Evolutionary conservation across 2,113 vertebrate species (phyloP).

Genomic region (Herpetotheres cachinnans): DNA sequence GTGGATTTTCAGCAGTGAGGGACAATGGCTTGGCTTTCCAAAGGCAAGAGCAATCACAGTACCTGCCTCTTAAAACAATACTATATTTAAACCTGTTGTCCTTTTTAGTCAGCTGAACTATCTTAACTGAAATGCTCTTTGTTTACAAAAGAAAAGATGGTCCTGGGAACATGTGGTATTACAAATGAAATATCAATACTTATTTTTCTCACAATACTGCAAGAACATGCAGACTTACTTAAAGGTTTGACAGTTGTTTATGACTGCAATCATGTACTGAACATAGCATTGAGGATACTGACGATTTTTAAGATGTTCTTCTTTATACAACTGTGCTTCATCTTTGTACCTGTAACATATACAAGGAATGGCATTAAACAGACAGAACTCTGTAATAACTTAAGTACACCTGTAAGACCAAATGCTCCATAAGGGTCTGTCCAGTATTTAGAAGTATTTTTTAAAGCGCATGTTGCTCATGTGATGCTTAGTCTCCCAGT

Average conservation of each 20-base stretch:
- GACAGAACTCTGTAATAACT: not conserved
- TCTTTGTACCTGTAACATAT: slow-evolving; percentile 84
- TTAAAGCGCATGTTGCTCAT: not conserved
- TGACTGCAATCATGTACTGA: slow-evolving; percentile 94
- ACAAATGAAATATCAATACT: not conserved
- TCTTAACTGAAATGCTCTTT: not conserved
- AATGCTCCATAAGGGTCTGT: not conserved
- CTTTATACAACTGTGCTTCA: slow-evolving; percentile 86
- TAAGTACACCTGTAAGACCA: not conserved
- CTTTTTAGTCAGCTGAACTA: not conserved
- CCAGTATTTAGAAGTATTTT: not conserved
- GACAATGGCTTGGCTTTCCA: not conserved
- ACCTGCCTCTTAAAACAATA: not conserved
- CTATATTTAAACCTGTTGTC: not conserved
- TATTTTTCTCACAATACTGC: not conserved
- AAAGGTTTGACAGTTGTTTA: slow-evolving; percentile 98
- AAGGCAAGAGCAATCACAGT: not conserved
- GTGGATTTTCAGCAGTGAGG: not conserved
- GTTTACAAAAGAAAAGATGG: not conserved
- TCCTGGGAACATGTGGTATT: not conserved
- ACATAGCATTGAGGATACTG: slow-evolving; percentile 92
- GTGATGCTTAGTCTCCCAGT: not conserved
- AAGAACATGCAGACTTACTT: slow-evolving; percentile 75
- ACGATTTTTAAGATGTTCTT: slow-evolving; percentile 90
- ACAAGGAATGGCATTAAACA: not conserved